Percentiles rank a stretch among this genome's conserved stretches.
Evolutionary conservation across 2,888 invertebrate species (phyloP).

Genomic region (Melanostoma scalare): DNA sequence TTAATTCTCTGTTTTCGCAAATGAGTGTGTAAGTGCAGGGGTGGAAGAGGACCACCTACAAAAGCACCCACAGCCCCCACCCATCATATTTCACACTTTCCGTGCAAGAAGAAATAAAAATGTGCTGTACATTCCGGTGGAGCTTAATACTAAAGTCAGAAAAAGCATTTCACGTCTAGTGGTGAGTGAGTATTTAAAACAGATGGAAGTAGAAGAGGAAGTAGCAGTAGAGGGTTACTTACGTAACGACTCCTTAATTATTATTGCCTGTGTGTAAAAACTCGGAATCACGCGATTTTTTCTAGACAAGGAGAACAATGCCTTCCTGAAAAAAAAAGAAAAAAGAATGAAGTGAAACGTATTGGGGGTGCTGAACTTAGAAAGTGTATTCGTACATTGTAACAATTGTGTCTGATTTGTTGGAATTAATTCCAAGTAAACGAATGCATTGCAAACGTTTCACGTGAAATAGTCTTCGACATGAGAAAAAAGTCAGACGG

Average conservation of each 20-base stretch:
- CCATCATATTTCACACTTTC: conserved; percentile 24
- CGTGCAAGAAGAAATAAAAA: conserved; percentile 30
- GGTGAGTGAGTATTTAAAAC: conserved; percentile 17
- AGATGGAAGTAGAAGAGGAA: conserved; percentile 14
- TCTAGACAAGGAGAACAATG: conserved; percentile 44
- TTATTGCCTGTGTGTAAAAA: conserved; percentile 61
- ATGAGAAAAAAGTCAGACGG: conserved; percentile 34
- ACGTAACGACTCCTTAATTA: conserved; percentile 65
- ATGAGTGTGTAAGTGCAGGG: conserved; percentile 54
- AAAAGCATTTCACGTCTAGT: conserved; percentile 11
- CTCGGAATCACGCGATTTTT: conserved; percentile 65
- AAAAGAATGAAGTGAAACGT: neutral
- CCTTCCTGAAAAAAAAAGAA: conserved; percentile 13
- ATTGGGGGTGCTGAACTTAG: conserved; percentile 17
- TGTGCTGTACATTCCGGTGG: conserved; percentile 40
- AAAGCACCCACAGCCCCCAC: conserved; percentile 3
- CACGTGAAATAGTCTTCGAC: neutral
- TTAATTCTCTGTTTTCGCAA: conserved; percentile 69
- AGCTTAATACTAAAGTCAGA: conserved; percentile 8
- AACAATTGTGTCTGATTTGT: conserved; percentile 63
- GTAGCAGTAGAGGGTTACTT: conserved; percentile 27
- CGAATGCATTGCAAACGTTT: conserved; percentile 28
- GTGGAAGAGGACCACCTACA: neutral
- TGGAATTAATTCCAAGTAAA: conserved; percentile 58
- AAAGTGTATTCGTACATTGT: conserved; percentile 32